These are phyloP conservation scores for Ferdinandea cuprea DNA, from an alignment of 2,888 invertebrate genomes.

Conservation along the genomic window DNA sequence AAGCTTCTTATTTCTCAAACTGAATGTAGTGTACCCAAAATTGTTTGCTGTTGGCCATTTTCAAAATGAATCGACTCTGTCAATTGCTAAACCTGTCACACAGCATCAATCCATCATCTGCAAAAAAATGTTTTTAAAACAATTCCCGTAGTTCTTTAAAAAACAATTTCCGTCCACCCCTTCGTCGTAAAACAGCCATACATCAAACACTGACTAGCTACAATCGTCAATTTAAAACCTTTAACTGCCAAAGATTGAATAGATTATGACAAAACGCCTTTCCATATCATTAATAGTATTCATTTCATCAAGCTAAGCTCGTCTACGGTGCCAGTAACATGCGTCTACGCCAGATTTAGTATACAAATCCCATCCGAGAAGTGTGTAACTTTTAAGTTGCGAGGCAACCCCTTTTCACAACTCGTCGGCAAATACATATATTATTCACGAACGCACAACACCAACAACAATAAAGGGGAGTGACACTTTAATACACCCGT, in stretches of 20 bases:
- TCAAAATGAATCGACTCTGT: no score
- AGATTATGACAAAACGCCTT: constrained; percentile 71
- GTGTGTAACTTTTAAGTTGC: constrained; percentile 17
- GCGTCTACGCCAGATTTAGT: constrained; percentile 45
- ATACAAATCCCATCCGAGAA: constrained; percentile 44
- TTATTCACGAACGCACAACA: constrained; percentile 64
- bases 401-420: constrained; percentile 67
- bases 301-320: constrained; percentile 65
- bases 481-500: constrained; percentile 57
- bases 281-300: constrained; percentile 58
- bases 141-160: neutral
- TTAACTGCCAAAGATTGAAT: constrained; percentile 41
- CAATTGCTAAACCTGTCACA: no score
- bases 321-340: constrained; percentile 55
- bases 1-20: no score
- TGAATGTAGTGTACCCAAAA: no score
- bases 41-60: no score
- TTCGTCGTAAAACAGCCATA: neutral
- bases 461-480: constrained; percentile 64
- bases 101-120: no score
- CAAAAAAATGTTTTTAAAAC: no score
- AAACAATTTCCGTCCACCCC: neutral
- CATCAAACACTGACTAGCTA: constrained; percentile 58
- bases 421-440: constrained; percentile 43
- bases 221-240: constrained; percentile 60